A percentile compares a stretch with the other conserved stretches of the same genome.
These are phyloP conservation scores for Micrasema minimum DNA, from an alignment of 1,140 invertebrate species.

Conservation along the genomic window DNA sequence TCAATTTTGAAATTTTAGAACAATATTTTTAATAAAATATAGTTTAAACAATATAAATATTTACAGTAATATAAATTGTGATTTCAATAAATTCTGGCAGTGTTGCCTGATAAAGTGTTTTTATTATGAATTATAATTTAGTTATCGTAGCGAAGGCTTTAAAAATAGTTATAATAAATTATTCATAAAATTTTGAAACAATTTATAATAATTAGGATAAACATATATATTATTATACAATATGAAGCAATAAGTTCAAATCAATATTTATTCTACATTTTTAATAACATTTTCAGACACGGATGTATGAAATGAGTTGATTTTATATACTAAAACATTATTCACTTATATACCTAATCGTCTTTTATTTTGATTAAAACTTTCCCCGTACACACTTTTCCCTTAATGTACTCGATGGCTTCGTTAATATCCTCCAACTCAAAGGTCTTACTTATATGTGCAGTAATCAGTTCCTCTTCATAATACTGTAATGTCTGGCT, in stretches of 20 bases:
- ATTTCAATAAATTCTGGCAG: conserved; percentile 45
- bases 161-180: conserved; percentile 32
- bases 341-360: conserved; percentile 34
- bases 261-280: conserved; percentile 41
- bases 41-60: conserved; percentile 45
- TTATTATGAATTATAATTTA: conserved; percentile 41
- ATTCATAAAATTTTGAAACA: conserved; percentile 40
- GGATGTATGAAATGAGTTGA: conserved; percentile 32
- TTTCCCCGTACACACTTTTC: conserved; percentile 67
- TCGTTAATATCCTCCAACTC: conserved; percentile 64
- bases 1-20: conserved; percentile 44
- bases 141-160: conserved; percentile 26
- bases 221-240: conserved; percentile 12
- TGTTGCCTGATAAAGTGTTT: conserved; percentile 31
- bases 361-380: conserved; percentile 60
- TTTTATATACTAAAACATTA: conserved; percentile 46
- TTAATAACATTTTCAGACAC: conserved; percentile 39
- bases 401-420: conserved; percentile 63
- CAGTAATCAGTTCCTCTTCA: conserved; percentile 63
- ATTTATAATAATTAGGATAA: conserved; percentile 27
- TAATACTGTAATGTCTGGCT: conserved; percentile 66
- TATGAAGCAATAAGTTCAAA: conserved; percentile 39
- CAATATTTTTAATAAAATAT: conserved; percentile 44
- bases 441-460: conserved; percentile 64
- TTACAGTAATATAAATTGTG: conserved; percentile 46